These are phyloP conservation scores for Toxonevra muliebris DNA, from an alignment of 2,888 invertebrate genomes.

Conservation along the genomic window DNA sequence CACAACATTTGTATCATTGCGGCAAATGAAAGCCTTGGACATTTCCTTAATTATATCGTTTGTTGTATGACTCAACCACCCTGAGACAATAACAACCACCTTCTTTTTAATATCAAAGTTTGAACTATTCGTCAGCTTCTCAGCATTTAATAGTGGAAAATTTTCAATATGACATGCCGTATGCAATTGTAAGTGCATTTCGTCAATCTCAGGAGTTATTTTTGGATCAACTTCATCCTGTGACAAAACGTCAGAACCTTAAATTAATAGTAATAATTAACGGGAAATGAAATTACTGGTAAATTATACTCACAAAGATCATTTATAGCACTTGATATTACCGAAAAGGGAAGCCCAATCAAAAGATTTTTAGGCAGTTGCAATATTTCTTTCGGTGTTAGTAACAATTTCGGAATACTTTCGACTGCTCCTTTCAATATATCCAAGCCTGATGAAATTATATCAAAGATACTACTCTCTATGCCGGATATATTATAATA, in stretches of 20 bases:
- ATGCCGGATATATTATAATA: too few species aligned
- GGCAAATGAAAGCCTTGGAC: conserved; percentile 54
- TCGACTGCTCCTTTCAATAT: too few species aligned
- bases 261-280: too few species aligned
- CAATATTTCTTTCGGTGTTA: too few species aligned
- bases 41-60: conserved; percentile 37
- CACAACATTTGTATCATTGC: conserved; percentile 52
- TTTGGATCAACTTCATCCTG: conserved; percentile 39
- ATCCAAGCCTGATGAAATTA: too few species aligned
- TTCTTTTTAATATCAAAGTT: conserved; percentile 49
- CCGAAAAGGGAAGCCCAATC: too few species aligned
- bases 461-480: too few species aligned
- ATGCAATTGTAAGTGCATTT: conserved; percentile 48
- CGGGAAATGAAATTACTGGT: too few species aligned
- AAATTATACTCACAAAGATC: too few species aligned
- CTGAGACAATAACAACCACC: conserved; percentile 54
- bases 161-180: conserved; percentile 44
- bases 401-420: too few species aligned
- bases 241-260: conserved; percentile 46
- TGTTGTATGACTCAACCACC: conserved; percentile 50
- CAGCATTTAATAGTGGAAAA: conserved; percentile 42
- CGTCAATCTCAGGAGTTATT: conserved; percentile 44
- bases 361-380: too few species aligned
- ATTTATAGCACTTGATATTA: too few species aligned
- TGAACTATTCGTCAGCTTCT: conserved; percentile 40